A percentile compares a stretch with the other conserved stretches of the same genome.
Evolutionary conservation across 2,888 invertebrate genomes (phyloP).

Genomic region (Polyommatus icarus): DNA sequence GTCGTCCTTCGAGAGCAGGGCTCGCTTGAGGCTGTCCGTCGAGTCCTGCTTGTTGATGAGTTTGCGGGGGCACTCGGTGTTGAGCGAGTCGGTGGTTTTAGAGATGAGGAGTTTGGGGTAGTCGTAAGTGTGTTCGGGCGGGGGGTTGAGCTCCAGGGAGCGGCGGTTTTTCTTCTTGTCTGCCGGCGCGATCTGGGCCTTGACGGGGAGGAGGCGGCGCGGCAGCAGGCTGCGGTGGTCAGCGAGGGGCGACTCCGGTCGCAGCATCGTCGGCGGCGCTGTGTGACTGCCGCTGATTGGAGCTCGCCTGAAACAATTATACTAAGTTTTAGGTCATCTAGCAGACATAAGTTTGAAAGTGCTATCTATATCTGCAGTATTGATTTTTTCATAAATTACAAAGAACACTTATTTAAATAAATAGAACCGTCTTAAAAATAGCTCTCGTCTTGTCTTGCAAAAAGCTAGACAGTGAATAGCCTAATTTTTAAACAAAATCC

Average conservation of each 20-base stretch:
- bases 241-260: constrained; percentile 78
- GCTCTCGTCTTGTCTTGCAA: not conserved
- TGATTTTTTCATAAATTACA: no score
- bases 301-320: constrained; percentile 58
- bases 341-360: no score
- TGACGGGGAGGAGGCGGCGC: constrained; percentile 70
- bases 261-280: constrained; percentile 72
- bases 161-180: constrained; percentile 73
- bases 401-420: no score
- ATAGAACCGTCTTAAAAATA: no score
- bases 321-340: no score
- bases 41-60: constrained; percentile 73
- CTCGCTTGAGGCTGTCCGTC: constrained; percentile 68
- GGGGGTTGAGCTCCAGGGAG: constrained; percentile 74
- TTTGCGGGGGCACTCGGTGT: constrained; percentile 73
- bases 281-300: constrained; percentile 57
- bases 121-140: constrained; percentile 66
- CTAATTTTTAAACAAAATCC: not conserved
- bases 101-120: constrained; percentile 75
- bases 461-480: not conserved
- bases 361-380: no score
- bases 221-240: constrained; percentile 76
- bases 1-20: constrained; percentile 68
- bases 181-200: constrained; percentile 71
- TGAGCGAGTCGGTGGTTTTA: constrained; percentile 74